Evolutionary conservation across 2,888 invertebrate species (phyloP), one percentile per base, ranked within the genome.

Genomic region (Dexiosoma caninum): DNA sequence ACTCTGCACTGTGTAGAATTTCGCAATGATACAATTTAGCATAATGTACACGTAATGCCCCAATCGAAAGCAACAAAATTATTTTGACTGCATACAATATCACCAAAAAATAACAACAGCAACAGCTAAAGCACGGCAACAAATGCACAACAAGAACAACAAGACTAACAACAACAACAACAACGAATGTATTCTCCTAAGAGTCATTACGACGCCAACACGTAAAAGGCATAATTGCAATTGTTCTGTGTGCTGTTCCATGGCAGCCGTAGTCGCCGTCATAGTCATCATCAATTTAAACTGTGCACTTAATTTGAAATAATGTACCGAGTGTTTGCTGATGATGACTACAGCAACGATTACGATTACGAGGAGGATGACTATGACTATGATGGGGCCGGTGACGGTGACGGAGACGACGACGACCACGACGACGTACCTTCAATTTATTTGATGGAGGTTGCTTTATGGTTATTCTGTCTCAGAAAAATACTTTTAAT

Each of bases 131-230:
- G 53, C 30, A 64, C 35, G 53, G 62, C 35, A 53, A 55, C 35
- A 46, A 66, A 51, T 23, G n/a, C 44, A 35, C n/a, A n/a, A 32
- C 27, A n/a, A 32, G n/a, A 8, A 12, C 8, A 16, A 42, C 23
- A 14, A n/a, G n/a, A n/a, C n/a, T n/a, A 71, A 44, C 59, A 71
- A 40, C 49, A 53, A 44, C 4, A 59, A n/a, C n/a, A 57, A 35
- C 23, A 42, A 35, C 35, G 10, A 9, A 64, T 59, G 49, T 62
- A 75, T 59, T 79, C 79, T 75, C 79, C 21, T 59, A 75, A 75
- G 79, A 79, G 79, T 70, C 79, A 79, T 79, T 79, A 70, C 69
- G 70, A 79, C 79, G 79, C 79, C 79, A 79, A 79, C 79, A 79
- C 79, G 75, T 79, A 79, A 70, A 79, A 79, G 62, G 74, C 78